Evolutionary conservation across 1,140 invertebrate genomes (phyloP).

Genomic region (Harpegnathos saltator): DNA sequence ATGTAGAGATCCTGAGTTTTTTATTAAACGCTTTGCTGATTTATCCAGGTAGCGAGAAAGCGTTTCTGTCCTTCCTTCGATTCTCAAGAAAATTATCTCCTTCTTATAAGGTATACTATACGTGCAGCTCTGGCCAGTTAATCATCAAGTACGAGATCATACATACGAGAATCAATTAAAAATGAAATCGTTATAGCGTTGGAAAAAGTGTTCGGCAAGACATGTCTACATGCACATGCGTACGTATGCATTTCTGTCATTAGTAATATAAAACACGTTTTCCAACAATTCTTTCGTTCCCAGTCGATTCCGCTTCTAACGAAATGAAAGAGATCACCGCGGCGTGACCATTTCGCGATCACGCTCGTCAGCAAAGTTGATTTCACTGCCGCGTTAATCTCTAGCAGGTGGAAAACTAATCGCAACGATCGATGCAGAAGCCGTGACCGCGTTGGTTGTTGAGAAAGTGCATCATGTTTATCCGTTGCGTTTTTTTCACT

Average conservation of each 20-base stretch:
- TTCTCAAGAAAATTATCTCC: no score
- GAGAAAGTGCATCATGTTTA: constrained; percentile 27
- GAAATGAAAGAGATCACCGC: constrained; percentile 27
- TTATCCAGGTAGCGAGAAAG: no score
- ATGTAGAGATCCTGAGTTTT: no score
- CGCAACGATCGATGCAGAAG: constrained; percentile 8
- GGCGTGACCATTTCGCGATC: constrained; percentile 46
- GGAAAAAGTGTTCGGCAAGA: constrained; percentile 4
- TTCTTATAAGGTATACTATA: no score
- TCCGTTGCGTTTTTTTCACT: not conserved
- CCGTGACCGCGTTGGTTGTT: not conserved
- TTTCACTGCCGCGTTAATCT: constrained; percentile 55
- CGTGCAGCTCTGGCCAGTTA: no score
- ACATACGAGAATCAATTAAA: constrained; percentile 8
- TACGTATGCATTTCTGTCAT: constrained; percentile 29
- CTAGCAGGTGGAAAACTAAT: constrained; percentile 15
- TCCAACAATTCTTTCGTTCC: no score
- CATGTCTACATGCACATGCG: constrained; percentile 8
- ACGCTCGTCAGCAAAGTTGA: constrained; percentile 18
- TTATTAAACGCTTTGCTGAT: no score
- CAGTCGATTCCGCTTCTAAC: not conserved
- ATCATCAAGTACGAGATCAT: no score
- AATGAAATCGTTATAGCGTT: constrained; percentile 15
- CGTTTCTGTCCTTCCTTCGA: no score
- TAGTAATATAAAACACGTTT: constrained; percentile 16